Evolutionary conservation across 2,888 invertebrate species (phyloP).

Genomic region (Acleris laterana): DNA sequence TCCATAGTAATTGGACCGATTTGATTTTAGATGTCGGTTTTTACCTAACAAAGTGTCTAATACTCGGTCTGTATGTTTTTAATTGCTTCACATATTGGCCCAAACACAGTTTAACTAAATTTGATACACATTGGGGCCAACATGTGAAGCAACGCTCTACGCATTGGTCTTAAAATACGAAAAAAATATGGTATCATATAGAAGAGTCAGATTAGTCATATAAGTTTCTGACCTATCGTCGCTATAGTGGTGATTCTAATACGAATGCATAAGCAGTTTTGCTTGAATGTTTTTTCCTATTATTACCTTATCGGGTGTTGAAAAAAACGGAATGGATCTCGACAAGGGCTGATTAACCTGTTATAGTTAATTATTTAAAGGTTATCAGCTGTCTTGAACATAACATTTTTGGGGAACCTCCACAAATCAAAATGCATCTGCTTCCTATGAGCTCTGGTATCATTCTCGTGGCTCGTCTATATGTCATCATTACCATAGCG

Average conservation of each 20-base stretch:
- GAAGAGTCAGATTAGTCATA: neutral
- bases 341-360: no score
- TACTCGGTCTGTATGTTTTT: constrained; percentile 24
- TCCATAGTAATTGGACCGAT: neutral
- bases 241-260: no score
- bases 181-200: neutral
- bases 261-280: no score
- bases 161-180: constrained; percentile 8
- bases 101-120: neutral
- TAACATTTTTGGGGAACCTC: no score
- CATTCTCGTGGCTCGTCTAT: no score
- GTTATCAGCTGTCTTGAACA: no score
- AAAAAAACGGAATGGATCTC: no score
- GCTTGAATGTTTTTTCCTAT: no score
- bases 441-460: no score
- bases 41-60: neutral
- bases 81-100: constrained; percentile 14
- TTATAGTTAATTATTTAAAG: no score
- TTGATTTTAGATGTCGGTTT: neutral
- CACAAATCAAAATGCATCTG: no score
- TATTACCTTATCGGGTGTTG: no score
- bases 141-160: constrained; percentile 10
- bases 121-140: constrained; percentile 1
- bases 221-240: neutral
- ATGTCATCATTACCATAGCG: neutral